Base-by-base conservation (phyloP, 2,888 invertebrate species). In the Amiota mariae region DNA sequence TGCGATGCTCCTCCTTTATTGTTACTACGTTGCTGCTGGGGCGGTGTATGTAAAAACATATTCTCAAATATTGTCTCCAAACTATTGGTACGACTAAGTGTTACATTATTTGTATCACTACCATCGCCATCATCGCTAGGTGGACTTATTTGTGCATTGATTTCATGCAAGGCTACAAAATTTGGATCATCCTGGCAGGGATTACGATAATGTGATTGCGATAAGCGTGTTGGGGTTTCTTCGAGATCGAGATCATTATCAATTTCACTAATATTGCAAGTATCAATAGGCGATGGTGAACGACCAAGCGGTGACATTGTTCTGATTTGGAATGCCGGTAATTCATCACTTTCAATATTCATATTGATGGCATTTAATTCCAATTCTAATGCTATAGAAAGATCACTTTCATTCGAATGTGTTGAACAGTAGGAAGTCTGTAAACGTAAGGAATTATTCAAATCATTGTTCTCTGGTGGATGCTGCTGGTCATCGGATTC, bases 31-130 rank as follows among this genome's bases (percentile, higher is more conserved):
- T 75, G 76, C 1, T 72, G 71, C 1, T 77, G 81, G 20, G 81
- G 83, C 10, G 89, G 89, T 4, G 90, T 90, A 59, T 88, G 82
- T 0, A 90, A 77, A 63, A 90, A 88, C 18, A 90, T 87, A 8
- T 88, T 89, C 77, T 90, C 90, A 63, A 87, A 90, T 71, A 90
- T 90, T 9, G 90, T 90, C 74, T 90, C 90, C 67, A 89, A 78
- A 47, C 85, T 88, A 70, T 80, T 84, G 47, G 78, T 80, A 20
- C 77, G 81, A 74, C 78, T 87, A 4, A 83, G 66, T 6, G 70
- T 70, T 8, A 73, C 64, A 13, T 73, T 75, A 13, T 20, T 18
- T 20, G 8, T 54, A 75, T 73, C 56, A 78, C 78, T 18, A 77
- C 71, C 20, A 77, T 70, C 10, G 67, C 78, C 77, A 48, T 75